Conservation (phyloP, 2,113 vertebrate genomes). For the Empidonax alnorum region DNA sequence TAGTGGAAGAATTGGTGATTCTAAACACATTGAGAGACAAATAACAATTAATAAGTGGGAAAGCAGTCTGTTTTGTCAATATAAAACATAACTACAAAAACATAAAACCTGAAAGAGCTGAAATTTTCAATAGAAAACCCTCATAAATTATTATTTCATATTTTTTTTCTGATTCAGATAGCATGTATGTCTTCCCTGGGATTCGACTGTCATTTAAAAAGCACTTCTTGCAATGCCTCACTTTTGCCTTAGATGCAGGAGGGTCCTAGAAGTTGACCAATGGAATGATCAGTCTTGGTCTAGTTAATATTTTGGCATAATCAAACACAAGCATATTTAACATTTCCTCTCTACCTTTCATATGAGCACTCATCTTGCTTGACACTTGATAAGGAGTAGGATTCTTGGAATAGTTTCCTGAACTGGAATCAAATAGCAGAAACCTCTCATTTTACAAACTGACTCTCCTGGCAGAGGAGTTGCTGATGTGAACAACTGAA, state of each 20-base stretch:
- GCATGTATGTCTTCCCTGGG: background rate
- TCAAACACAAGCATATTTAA: background rate
- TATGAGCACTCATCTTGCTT: background rate
- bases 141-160: background rate
- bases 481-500: background rate
- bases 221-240: fast-evolving
- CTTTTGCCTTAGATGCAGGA: background rate
- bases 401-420: background rate
- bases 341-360: background rate
- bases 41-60: background rate
- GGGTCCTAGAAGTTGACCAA: background rate
- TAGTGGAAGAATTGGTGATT: background rate
- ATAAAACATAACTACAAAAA: background rate
- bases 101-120: background rate
- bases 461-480: background rate
- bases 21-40: background rate
- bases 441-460: background rate
- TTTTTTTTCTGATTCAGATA: background rate
- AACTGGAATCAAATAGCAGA: background rate
- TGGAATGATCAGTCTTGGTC: background rate
- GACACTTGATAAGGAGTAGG: background rate
- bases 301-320: background rate
- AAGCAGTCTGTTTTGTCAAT: background rate
- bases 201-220: background rate
- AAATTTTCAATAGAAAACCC: background rate